phyloP scores from a whole-genome alignment of 2,888 invertebrate species.

The Empis livida region DNA sequence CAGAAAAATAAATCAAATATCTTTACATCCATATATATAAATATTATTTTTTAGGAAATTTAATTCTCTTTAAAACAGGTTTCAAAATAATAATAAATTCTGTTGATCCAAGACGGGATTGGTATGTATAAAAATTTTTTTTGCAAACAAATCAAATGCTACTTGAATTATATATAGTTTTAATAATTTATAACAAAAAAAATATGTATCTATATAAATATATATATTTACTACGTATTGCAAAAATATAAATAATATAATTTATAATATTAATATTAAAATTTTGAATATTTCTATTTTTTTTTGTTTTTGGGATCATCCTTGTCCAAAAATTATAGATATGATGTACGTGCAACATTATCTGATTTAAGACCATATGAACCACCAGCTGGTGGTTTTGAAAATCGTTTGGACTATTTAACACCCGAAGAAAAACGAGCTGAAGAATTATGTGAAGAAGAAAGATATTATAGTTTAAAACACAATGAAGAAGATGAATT shows the following conservation, averaged over 20 bases:
- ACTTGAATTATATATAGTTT: background rate
- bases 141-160: background rate
- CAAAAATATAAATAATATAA: background rate
- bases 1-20: background rate
- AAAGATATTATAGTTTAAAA: constrained; percentile 80
- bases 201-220: too few species aligned
- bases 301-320: constrained; percentile 12
- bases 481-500: constrained; percentile 80
- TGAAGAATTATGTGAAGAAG: constrained; percentile 89
- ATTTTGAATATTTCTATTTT: constrained; percentile 7
- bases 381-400: constrained; percentile 60
- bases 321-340: constrained; percentile 44
- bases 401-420: constrained; percentile 44
- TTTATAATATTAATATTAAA: background rate
- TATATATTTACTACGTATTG: background rate
- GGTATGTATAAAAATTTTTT: constrained; percentile 2
- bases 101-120: background rate
- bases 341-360: constrained; percentile 87
- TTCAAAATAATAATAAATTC: background rate
- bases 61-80: background rate
- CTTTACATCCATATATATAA: background rate
- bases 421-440: constrained; percentile 63
- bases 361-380: constrained; percentile 73
- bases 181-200: too few species aligned
- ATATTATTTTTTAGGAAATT: background rate